Conservation (phyloP, 2,113 vertebrate species). For the Malurus elegans region DNA sequence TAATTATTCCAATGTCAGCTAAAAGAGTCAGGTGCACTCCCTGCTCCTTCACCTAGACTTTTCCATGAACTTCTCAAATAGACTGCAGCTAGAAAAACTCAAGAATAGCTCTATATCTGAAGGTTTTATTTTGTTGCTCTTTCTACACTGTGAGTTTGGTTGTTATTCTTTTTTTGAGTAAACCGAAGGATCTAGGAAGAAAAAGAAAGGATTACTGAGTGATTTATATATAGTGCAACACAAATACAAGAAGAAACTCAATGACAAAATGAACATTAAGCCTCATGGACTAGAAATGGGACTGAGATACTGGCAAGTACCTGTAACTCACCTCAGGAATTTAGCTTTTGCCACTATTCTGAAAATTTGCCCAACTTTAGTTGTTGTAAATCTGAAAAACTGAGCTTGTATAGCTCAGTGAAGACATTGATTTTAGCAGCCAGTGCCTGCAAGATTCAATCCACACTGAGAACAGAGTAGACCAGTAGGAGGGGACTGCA, state of each 20-base stretch:
- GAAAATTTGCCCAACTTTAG: background rate
- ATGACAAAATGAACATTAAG: background rate
- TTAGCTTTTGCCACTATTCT: background rate
- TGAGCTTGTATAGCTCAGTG: background rate
- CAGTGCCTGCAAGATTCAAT: background rate
- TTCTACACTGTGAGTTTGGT: background rate
- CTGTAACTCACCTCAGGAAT: background rate
- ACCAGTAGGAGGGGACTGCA: background rate
- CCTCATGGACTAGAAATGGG: background rate
- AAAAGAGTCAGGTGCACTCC: constrained; percentile 51
- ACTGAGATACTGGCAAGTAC: background rate
- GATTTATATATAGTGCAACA: background rate
- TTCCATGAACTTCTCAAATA: background rate
- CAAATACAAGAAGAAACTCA: background rate
- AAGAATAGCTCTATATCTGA: background rate
- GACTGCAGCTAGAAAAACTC: background rate
- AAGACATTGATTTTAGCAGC: background rate
- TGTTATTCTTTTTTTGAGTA: background rate
- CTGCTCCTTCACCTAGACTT: background rate
- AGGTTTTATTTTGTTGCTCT: background rate
- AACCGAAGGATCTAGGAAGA: background rate
- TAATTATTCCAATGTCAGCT: constrained; percentile 68
- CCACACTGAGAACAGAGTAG: background rate
- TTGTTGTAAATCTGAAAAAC: background rate
- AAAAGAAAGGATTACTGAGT: background rate